Evolutionary conservation across 1,140 invertebrate species (phyloP), one percentile per base, ranked within the genome.

Genomic region (Diorhabda carinulata): DNA sequence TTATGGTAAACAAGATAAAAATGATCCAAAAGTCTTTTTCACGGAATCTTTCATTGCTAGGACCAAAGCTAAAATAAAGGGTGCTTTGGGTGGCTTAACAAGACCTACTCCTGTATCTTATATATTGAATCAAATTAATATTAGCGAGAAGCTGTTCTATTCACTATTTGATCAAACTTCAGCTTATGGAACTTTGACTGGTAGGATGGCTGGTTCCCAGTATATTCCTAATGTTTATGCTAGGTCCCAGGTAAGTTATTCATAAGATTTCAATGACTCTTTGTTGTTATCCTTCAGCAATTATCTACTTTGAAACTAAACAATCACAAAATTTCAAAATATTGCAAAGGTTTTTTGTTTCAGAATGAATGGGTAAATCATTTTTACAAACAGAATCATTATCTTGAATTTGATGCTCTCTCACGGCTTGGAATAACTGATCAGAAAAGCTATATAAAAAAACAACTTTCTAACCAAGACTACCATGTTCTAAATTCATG

Each of bases 311-410:
- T 57, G 56, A 57, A 10, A 8, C 56, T 10, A 8, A 8, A 57
- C 56, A 57, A 8, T 57, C 56, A 57, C 56, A 57, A 25, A 25
- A 10, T 57, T 66, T 25, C 64, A 56, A 9, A 56, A 43, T 43
- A 8, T 40, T 64, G n/a, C 6, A 64, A 43, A 25, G 25, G 25
- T 52, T 8, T 61, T 58, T 61, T 66, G 63, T 78, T 87, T 73
- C 91, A 96, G 81, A 89, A 85, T 78, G 92, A 98, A 76, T 98
- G 95, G 94, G 91, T 97, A 1, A 88, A 92, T 72, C 91, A 88
- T 73, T 98, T 97, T 82, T 97, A 92, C 77, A 93, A 90, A 79
- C 95, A 97, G 81, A 98, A 98, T 84, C 92, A 93, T 72, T 98
- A 98, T 81, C 82, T 98, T 67, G 96, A 98, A 83, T 98, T 95